These are phyloP conservation scores for Oncorhynchus mykiss DNA, from an alignment of 2,113 vertebrate species.

Conservation along the genomic window DNA sequence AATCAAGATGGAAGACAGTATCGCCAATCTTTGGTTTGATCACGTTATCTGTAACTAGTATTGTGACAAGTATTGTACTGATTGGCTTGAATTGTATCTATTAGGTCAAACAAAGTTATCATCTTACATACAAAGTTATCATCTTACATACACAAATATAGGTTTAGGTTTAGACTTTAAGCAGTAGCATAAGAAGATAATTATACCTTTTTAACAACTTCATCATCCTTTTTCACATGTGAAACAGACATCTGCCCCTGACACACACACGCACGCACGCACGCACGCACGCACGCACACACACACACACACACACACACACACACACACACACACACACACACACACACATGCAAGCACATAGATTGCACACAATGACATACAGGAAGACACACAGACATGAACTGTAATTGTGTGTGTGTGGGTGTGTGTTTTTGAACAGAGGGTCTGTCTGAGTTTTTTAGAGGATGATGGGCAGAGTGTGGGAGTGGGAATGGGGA, in stretches of 20 bases:
- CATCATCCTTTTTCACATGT: conserved; percentile 16
- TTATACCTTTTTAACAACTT: conserved; percentile 12
- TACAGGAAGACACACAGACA: not conserved
- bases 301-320: not conserved
- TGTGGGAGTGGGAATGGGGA: not conserved
- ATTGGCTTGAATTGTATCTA: conserved; percentile 14
- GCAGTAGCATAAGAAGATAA: not conserved
- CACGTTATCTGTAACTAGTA: not conserved
- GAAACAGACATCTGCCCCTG: conserved; percentile 11
- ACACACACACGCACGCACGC: too few relatives aligned
- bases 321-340: too few relatives aligned
- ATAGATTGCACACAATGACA: not conserved
- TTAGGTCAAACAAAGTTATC: conserved; percentile 15
- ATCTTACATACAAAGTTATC: too few relatives aligned
- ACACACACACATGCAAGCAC: not conserved
- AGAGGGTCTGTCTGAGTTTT: not conserved
- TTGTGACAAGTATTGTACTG: not conserved
- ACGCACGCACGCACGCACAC: not conserved
- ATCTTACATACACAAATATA: conserved; percentile 19
- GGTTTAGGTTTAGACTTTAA: not conserved
- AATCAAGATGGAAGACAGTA: too few relatives aligned
- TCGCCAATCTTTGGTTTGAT: not conserved
- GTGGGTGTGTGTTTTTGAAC: not conserved
- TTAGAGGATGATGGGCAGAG: not conserved
- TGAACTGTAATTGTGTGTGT: not conserved